A percentile compares a stretch with the other conserved stretches of the same genome.
These are phyloP conservation scores for Pycnonotus jocosus DNA, from an alignment of 2,113 vertebrate species.

Conservation along the genomic window DNA sequence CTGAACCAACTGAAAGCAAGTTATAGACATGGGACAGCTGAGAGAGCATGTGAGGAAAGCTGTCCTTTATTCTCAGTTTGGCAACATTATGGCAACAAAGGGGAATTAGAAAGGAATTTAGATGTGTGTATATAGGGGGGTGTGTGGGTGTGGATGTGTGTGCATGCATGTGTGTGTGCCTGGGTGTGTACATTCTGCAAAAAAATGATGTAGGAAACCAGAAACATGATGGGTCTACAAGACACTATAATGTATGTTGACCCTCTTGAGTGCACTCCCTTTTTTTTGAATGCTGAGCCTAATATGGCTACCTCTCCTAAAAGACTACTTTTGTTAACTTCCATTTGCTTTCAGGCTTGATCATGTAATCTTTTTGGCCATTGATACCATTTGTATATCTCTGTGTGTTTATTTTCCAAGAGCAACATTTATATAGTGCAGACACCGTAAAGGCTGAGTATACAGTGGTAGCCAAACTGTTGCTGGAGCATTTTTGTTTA, in stretches of 20 bases:
- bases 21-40: background rate
- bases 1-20: constrained; percentile 27
- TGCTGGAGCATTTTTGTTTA: constrained; percentile 5
- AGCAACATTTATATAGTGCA: background rate
- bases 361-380: constrained; percentile 26
- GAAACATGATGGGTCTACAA: constrained; percentile 7
- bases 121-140: background rate
- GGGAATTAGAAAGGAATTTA: background rate
- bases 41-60: background rate
- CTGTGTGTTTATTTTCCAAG: constrained; percentile 52
- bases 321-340: constrained; percentile 67
- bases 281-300: constrained; percentile 61
- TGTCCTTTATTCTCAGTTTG: background rate
- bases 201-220: background rate
- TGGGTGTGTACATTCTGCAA: background rate
- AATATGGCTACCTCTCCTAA: constrained; percentile 75
- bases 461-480: constrained; percentile 22
- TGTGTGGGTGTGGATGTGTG: background rate
- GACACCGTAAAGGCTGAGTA: constrained; percentile 18
- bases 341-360: constrained; percentile 52
- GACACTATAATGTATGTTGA: constrained; percentile 18
- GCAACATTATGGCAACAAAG: background rate
- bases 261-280: constrained; percentile 61
- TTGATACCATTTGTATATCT: constrained; percentile 45
- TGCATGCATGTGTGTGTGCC: background rate